A percentile compares a stretch with the other conserved stretches of the same genome.
These are phyloP conservation scores for Harpagifer antarcticus DNA, from an alignment of 2,797 vertebrate species.

Conservation along the genomic window DNA sequence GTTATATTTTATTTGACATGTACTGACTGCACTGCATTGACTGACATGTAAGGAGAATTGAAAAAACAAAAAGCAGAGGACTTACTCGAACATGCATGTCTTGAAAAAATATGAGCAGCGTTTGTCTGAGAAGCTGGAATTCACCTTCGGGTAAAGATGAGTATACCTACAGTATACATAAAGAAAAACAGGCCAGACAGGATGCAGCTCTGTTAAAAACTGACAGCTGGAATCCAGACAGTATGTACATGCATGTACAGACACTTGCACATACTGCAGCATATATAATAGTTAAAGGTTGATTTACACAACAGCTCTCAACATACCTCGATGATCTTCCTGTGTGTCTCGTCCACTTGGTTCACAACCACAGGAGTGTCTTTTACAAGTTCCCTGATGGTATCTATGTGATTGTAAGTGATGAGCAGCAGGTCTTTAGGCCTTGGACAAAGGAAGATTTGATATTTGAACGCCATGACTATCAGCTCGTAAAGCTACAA, in stretches of 20 bases:
- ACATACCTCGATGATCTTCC: conserved; percentile 89
- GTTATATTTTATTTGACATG: too few relatives aligned
- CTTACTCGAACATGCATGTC: conserved; percentile 93
- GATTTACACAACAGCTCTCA: not conserved
- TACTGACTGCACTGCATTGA: too few relatives aligned
- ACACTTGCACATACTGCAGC: not conserved
- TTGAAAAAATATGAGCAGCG: conserved; percentile 92
- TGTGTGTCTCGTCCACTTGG: conserved; percentile 91
- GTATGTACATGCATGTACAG: not conserved
- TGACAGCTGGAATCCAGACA: conserved; percentile 2
- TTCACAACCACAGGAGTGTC: conserved; percentile 88
- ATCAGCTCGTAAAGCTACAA: conserved; percentile 94
- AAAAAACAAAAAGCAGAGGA: conserved; percentile 17
- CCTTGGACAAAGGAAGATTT: conserved; percentile 92
- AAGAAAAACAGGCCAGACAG: conserved; percentile 9
- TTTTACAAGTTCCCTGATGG: conserved; percentile 88
- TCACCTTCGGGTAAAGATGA: conserved; percentile 87
- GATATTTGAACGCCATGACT: conserved; percentile 97
- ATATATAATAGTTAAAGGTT: not conserved
- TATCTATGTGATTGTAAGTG: conserved; percentile 94
- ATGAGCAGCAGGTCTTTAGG: conserved; percentile 93
- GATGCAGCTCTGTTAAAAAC: not conserved
- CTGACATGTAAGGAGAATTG: not conserved
- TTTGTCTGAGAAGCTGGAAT: conserved; percentile 94
- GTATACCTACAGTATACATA: conserved; percentile 81